Percentiles rank a stretch among this genome's conserved stretches.
These are phyloP conservation scores for Adelognathus sp. DNA, from an alignment of 2,888 invertebrate species.

Conservation along the genomic window DNA sequence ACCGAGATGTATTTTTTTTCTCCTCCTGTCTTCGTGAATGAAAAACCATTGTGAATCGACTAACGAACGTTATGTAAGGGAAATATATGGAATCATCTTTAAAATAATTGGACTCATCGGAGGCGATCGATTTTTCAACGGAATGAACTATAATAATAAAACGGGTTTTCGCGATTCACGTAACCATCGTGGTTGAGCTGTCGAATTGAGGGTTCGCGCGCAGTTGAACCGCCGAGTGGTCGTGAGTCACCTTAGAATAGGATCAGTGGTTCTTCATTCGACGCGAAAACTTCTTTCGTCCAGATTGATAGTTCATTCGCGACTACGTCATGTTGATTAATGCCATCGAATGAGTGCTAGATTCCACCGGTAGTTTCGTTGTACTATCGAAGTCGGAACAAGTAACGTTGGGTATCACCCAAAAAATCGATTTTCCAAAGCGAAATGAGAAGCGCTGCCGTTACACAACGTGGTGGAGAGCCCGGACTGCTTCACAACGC, in stretches of 20 bases:
- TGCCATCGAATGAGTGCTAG: too few species aligned
- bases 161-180: slow-evolving; percentile 78
- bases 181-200: slow-evolving; percentile 75
- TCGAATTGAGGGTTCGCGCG: slow-evolving; percentile 75
- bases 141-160: slow-evolving; percentile 73
- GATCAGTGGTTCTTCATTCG: slow-evolving; percentile 65
- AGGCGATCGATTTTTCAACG: slow-evolving; percentile 69
- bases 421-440: background rate
- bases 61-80: slow-evolving; percentile 31
- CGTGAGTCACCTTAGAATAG: slow-evolving; percentile 76
- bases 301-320: slow-evolving; percentile 5
- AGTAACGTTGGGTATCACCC: background rate
- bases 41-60: slow-evolving; percentile 18
- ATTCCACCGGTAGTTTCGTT: background rate
- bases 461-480: slow-evolving; percentile 65
- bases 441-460: slow-evolving; percentile 62
- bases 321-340: background rate
- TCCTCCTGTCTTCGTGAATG: slow-evolving; percentile 50
- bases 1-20: background rate
- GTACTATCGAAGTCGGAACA: too few species aligned
- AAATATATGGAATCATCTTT: slow-evolving; percentile 28
- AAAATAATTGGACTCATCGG: slow-evolving; percentile 72
- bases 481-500: slow-evolving; percentile 69
- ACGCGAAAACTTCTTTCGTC: slow-evolving; percentile 17
- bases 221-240: slow-evolving; percentile 74